phyloP scores from a whole-genome alignment of 2,113 vertebrate species.

The Morone chrysops region DNA sequence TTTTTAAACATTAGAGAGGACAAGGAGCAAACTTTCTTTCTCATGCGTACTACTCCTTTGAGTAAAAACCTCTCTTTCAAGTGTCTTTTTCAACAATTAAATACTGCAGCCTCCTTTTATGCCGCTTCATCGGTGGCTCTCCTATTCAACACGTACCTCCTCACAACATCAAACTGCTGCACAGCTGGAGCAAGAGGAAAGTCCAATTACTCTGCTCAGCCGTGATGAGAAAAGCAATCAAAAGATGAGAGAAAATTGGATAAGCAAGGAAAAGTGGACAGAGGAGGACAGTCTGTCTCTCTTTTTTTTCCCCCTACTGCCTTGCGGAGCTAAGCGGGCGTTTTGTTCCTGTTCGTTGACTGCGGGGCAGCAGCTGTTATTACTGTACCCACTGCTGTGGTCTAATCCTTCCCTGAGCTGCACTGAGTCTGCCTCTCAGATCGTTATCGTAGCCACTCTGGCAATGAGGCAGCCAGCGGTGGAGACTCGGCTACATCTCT shows the following conservation, averaged over 20 bases:
- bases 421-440: conserved; percentile 53
- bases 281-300: background rate
- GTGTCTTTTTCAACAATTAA: conserved; percentile 40
- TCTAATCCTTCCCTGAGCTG: conserved; percentile 67
- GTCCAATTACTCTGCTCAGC: conserved; percentile 66
- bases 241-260: conserved; percentile 52
- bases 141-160: conserved; percentile 45
- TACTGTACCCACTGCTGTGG: conserved; percentile 52
- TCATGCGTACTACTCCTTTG: background rate
- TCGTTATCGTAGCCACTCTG: conserved; percentile 57
- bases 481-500: conserved; percentile 33
- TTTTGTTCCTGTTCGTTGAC: conserved; percentile 57
- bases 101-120: conserved; percentile 39
- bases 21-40: background rate
- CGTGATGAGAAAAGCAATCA: conserved; percentile 62
- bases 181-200: conserved; percentile 51
- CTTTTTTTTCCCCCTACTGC: background rate
- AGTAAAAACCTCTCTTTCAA: conserved; percentile 20
- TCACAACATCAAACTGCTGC: conserved; percentile 46
- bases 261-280: conserved; percentile 20
- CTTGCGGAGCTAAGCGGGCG: conserved; percentile 32
- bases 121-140: conserved; percentile 31
- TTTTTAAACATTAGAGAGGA: background rate
- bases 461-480: conserved; percentile 53
- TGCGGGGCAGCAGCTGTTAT: conserved; percentile 53